Conservation (phyloP, 2,797 vertebrate species). For the Molossus alvarezi region DNA sequence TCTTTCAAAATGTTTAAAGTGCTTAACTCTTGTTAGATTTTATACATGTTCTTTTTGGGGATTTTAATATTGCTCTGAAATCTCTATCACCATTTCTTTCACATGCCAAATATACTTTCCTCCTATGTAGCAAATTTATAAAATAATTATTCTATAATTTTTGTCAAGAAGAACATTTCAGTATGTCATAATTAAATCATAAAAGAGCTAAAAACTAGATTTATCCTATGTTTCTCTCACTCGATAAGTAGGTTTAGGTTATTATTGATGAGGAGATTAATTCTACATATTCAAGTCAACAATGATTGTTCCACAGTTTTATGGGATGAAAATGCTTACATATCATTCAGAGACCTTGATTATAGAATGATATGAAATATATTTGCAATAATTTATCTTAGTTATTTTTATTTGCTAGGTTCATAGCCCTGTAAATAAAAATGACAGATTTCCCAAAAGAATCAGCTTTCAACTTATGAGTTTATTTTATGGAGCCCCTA, state of each 20-base stretch:
- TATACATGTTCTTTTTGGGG: neutral
- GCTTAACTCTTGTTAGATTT: neutral
- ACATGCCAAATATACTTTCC: neutral
- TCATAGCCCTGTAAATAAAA: conserved; percentile 78
- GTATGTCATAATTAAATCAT: neutral
- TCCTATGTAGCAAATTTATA: neutral
- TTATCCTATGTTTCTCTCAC: neutral
- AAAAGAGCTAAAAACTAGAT: neutral
- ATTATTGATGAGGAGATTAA: conserved; percentile 65
- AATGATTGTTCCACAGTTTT: conserved; percentile 61
- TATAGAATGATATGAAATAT: conserved; percentile 56
- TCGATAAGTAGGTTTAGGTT: neutral
- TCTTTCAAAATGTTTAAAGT: conserved; percentile 8
- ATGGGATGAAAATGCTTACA: conserved; percentile 44
- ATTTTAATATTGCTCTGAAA: conserved; percentile 47
- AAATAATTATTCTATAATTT: conserved; percentile 47
- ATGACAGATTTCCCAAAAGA: conserved; percentile 55
- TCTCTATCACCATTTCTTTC: neutral
- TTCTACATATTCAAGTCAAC: conserved; percentile 53
- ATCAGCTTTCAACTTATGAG: conserved; percentile 71
- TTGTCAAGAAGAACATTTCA: conserved; percentile 42
- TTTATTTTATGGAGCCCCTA: conserved; percentile 71
- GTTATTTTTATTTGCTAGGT: conserved; percentile 73
- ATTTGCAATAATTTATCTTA: conserved; percentile 68
- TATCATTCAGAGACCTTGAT: conserved; percentile 13